Base-by-base conservation (phyloP, 30 jellyfish, hydroid and myxozoan genomes). In the Mastigias papua region DNA sequence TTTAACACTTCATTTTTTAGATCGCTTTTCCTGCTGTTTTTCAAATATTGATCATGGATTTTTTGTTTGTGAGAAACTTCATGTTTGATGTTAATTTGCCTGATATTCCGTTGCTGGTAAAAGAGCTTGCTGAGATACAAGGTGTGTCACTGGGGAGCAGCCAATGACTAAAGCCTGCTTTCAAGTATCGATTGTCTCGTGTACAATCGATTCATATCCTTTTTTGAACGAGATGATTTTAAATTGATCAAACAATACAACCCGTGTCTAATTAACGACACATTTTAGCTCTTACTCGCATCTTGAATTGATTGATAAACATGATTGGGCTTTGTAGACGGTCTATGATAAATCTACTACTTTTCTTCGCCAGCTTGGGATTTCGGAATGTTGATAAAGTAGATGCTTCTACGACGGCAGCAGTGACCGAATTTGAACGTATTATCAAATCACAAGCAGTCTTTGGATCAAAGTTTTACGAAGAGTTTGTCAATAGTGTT, bases 401-500 rank as follows among this genome's bases (percentile, higher is more conserved):
- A 51, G 23, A 2, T 13, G 27, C 23, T 51, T 5, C 16, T 10
- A 51, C 5, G 5, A 5, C 25, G 2, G 17, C 7, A 4, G 16
- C 67, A 51, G 5, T 23, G 67, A 51, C 17, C 25, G 5, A 10
- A 4, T 51, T 23, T 17, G 4, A n/a, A 27, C 11, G 46, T 8
- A 1, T 63, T 5, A 23, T 27, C 46, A 11, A 63, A 19, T 63
- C 74, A 23, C 74, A 63, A 26, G 37, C 42, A 21, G 19, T 1
- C 37, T 63, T 89, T 62, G 71, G 93, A 6, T 15, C 63, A 35
- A 64, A 54, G 5, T 30, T 89, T 84, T 89, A 69, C 77, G 32
- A 57, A 35, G 48, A 58, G 34, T 23, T 81, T 8, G 57, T 57
- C 30, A 30, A 73, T 32, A 60, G 19, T 31, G 23, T 63, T 1